Evolutionary conservation across 2,797 vertebrate genomes (phyloP), one percentile per base, ranked within the genome.

Genomic region (Lacerta viridis): DNA sequence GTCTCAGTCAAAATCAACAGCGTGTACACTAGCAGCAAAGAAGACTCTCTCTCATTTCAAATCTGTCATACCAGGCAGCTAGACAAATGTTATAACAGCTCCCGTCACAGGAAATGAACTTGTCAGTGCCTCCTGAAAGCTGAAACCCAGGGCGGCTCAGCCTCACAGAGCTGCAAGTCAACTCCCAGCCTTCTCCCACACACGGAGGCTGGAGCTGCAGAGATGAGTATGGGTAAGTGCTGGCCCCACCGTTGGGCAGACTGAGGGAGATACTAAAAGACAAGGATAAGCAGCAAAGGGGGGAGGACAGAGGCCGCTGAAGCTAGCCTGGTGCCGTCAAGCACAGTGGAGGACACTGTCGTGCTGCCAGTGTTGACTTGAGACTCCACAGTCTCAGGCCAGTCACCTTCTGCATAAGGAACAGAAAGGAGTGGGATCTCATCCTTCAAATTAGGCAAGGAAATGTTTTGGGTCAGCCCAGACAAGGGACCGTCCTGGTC

Each of bases 1-100:
- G 33, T 20, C 68, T 77, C 23, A 1, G 1, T 2, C 33, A 20
- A 27, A 77, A n/a, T 75, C 82, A 29, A 6, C 82, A 84, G 68
- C 17, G 80, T 33, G n/a, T 10, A 20, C 46, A 69, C 43, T 68
- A 43, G 66, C 33, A 86, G 74, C 11, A 79, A 25, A 90, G 90
- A 77, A 91, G 39, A 23, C 75, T 36, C 83, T 81, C 66, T 89
- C 78, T 13, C 71, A 71, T 27, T 69, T 2, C 71, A 68, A 41
- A 29, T 7, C 36, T 74, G 71, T 81, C 29, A 50, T 61, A 17
- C 61, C 7, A 83, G 55, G 77, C 78, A 78, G 0, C 74, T 2
- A 36, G 64, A 78, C 25, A 76, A 50, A 39, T 39, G 74, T 50
- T 68, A 11, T 18, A 82, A 68, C 61, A 39, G 3, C 6, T 25